Conservation (phyloP, 1,140 invertebrate genomes). For the Euura lappo region DNA sequence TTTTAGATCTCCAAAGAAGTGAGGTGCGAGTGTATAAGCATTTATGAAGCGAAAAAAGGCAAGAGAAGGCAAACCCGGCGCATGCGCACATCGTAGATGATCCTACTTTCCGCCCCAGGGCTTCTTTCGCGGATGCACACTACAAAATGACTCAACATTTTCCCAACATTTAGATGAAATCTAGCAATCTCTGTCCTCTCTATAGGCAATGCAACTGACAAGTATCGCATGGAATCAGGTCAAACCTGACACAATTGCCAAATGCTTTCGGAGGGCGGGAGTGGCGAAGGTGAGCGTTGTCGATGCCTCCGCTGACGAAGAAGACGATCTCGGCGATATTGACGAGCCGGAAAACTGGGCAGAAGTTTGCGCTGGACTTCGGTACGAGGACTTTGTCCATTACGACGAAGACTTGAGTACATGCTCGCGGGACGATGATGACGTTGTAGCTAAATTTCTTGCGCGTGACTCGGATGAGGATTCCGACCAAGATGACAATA, state of each 20-base stretch:
- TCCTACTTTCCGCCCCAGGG: too few relatives aligned
- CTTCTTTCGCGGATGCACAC: too few relatives aligned
- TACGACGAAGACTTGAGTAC: slow-evolving; percentile 2
- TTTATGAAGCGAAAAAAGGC: too few relatives aligned
- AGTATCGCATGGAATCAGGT: slow-evolving; percentile 2
- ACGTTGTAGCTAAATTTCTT: slow-evolving; percentile 5
- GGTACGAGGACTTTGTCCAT: neutral
- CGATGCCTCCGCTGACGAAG: neutral
- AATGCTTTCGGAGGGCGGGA: slow-evolving; percentile 3
- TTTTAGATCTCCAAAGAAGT: too few relatives aligned
- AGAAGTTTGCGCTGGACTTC: slow-evolving; percentile 1
- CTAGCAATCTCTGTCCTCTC: neutral
- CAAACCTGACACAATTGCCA: neutral
- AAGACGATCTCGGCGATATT: neutral
- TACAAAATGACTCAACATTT: too few relatives aligned
- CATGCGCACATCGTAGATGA: too few relatives aligned
- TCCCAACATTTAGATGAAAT: neutral
- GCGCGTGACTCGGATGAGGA: neutral
- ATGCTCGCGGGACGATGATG: neutral
- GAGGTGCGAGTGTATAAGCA: too few relatives aligned
- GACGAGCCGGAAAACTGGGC: neutral
- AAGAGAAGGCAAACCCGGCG: too few relatives aligned
- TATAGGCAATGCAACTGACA: neutral
- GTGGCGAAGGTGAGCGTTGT: neutral
- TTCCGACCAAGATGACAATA: neutral